Base-by-base conservation (phyloP, 2,797 vertebrate genomes). In the Enteromius paludinosus region DNA sequence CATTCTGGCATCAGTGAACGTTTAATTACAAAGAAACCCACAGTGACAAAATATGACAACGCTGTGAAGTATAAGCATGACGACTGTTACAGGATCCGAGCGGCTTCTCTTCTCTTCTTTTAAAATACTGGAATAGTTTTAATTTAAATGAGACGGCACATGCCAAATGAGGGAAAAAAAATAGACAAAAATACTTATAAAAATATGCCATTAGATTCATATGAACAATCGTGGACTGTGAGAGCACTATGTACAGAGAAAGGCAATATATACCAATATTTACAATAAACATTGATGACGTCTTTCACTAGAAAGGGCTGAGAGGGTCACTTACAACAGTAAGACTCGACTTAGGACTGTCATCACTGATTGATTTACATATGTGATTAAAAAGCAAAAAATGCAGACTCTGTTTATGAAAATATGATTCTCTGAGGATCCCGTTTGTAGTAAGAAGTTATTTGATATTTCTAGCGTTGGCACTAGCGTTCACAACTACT, bases 181-280 rank as follows among this genome's bases (percentile, higher is more conserved):
- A 81, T 14, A 77, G 78, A 83, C 71, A 86, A 81, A 91, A 93
- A 89, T 90, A 88, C 95, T 94, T 96, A 96, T 95, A 96, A 96
- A 96, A 96, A 96, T 96, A 96, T 95, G 95, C 93, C 94, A 94
- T 95, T 92, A 92, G 93, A 94, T 94, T 94, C 91, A 93, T 96
- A 95, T 95, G 88, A 93, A 96, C 94, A 95, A 92, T 94, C 94
- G 91, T 93, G 92, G 91, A 94, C 89, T 56, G 88, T 87, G 90
- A 91, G 90, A 92, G 90, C 90, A 90, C 86, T 96, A 95, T 96
- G 93, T 96, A 96, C 96, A 96, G 88, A 93, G 92, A 90, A 92
- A 93, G 92, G 93, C 88, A 92, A 92, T 93, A 93, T 93, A 92
- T 92, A 93, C 90, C 90, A 91, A 92, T 95, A 95, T 95, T 93